Evolutionary conservation across 2,888 invertebrate genomes (phyloP), one percentile per base, ranked within the genome.

Genomic region (Dryadula phaetusa): DNA sequence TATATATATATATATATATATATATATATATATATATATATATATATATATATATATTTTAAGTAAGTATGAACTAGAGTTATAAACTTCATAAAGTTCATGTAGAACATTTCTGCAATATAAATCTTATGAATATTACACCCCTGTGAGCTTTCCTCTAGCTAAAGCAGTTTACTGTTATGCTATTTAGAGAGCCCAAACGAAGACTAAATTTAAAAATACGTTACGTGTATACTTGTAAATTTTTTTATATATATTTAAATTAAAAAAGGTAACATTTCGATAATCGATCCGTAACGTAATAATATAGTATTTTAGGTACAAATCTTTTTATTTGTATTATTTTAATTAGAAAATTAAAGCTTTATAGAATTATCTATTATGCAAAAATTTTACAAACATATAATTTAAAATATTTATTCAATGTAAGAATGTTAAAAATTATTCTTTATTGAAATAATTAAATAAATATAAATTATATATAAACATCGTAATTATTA

Each of bases 61-160:
- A 34, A 34, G n/a, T 22, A 47, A 47, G n/a, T 28, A 25, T 49
- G 16, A 49, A 49, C 25, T 49, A 32, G 16, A 52, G 28, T 52
- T 52, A 16, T 16, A 28, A 52, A 52, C 10, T 52, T 52, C 10
- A 16, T 52, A 32, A n/a, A 28, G 10, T 18, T 52, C 10, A 16
- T 16, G 49, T 52, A 16, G 16, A 52, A 52, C 25, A 28, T 16
- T 16, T 16, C 25, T 52, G 28, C 28, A 52, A 28, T 32, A 52
- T 52, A 52, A 52, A 52, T 52, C 52, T 52, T 52, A 28, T 52
- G 52, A 28, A 52, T 32, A 52, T 52, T 52, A 52, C 4, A 52
- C 52, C 52, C 52, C 4, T 28, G 28, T 52, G 52, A 28, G 52
- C 12, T 16, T 32, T 52, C 28, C 28, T 16, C 2, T 28, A 16